Evolutionary conservation across 2,113 vertebrate species (phyloP), one percentile per base, ranked within the genome.

Genomic region (Ceyx margarethae): DNA sequence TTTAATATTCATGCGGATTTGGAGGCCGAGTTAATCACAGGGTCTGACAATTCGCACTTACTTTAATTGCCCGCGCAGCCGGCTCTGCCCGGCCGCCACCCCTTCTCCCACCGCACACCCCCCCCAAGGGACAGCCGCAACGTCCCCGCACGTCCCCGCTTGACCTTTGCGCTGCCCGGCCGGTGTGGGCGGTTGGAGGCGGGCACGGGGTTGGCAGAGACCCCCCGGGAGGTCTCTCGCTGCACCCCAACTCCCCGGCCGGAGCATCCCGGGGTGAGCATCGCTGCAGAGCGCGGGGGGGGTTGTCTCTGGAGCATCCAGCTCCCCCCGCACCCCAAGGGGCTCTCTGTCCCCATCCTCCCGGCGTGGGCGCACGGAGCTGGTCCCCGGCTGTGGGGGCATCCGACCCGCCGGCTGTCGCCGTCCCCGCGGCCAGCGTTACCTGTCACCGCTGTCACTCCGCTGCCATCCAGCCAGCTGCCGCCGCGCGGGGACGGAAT

Each of bases 1-100:
- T 98, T 98, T 98, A 98, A 98, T 98, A 98, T 98, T 98, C 98
- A 98, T 97, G 97, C 61, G 96, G 97, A 95, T 98, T 96, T 85
- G 88, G 95, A 96, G 93, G 94, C 94, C 43, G 96, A 48, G 95
- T 96, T 97, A 97, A 97, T 97, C 97, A 98, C n/a, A 15, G 96
- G 95, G 78, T 91, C 95, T 94, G 94, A 95, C 96, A 96, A 96
- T 97, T 97, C 96, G 95, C 96, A 95, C 96, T 97, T 96, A 85
- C 95, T 93, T 94, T 96, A 95, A 96, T 96, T 97, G 96, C 93
- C 95, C 88, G 61, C 73, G 87, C 89, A 85, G 93, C 40, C 20
- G 64, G 89, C 89, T 86, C 86, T 50, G 91, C 37, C 29, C 69
- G 33, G 92, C 81, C 29, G 2, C 33, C 62, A 29, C 23, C 81